Percentiles rank a stretch among this genome's conserved stretches.
Evolutionary conservation across 1,140 invertebrate genomes (phyloP).

Genomic region (Apis florea): DNA sequence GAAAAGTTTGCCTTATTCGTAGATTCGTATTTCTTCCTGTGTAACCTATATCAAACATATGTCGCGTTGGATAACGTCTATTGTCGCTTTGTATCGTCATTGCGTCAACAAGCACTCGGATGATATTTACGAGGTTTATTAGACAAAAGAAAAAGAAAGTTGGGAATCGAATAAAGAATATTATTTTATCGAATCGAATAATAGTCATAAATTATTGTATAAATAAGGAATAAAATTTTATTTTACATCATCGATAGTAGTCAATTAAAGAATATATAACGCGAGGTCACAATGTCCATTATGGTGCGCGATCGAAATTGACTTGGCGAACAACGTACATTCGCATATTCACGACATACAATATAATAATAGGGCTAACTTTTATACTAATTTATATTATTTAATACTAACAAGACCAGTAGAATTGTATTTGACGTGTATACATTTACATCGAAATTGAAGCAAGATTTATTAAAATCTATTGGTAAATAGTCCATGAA

Average conservation of each 20-base stretch:
- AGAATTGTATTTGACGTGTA: background rate
- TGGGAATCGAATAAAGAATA: background rate
- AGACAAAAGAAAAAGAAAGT: background rate
- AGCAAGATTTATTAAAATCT: background rate
- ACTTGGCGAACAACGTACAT: background rate
- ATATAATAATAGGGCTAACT: too few relatives aligned
- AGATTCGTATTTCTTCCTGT: constrained; percentile 22
- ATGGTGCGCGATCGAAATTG: background rate
- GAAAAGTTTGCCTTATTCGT: constrained; percentile 30
- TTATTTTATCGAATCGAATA: background rate
- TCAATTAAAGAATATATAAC: constrained; percentile 28
- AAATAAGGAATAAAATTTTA: constrained; percentile 45
- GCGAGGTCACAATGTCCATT: constrained; percentile 3
- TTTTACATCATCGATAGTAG: constrained; percentile 33
- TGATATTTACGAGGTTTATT: background rate
- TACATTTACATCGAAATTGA: background rate
- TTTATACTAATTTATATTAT: too few relatives aligned
- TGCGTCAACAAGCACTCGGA: background rate
- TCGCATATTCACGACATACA: background rate
- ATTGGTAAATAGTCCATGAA: background rate
- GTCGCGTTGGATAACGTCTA: constrained; percentile 3
- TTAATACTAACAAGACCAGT: background rate
- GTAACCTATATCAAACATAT: constrained; percentile 20
- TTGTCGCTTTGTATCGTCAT: background rate
- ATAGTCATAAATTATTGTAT: background rate